These are phyloP conservation scores for Channa argus DNA, from an alignment of 2,113 vertebrate genomes.

Conservation along the genomic window DNA sequence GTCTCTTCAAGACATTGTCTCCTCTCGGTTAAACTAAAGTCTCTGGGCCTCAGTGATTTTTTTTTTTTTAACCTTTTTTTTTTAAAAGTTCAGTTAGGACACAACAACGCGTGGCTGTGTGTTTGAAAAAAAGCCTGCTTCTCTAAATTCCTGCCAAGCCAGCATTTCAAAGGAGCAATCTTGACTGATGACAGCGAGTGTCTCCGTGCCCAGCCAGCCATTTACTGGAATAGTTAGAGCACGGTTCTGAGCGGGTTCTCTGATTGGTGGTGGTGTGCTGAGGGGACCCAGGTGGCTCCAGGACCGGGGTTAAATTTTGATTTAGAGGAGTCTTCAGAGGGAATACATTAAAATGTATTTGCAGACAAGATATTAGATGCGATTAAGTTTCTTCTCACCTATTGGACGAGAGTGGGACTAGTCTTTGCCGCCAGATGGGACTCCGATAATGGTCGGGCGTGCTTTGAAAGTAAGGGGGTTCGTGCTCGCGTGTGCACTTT, in stretches of 20 bases:
- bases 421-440: constrained; percentile 67
- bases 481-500: constrained; percentile 15
- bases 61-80: background rate
- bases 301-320: constrained; percentile 53
- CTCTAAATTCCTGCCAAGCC: constrained; percentile 11
- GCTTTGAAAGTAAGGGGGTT: constrained; percentile 36
- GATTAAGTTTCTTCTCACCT: constrained; percentile 73
- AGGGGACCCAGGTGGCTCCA: constrained; percentile 73
- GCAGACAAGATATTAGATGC: constrained; percentile 59
- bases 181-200: constrained; percentile 3
- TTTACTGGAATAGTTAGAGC: constrained; percentile 9
- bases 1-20: background rate
- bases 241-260: constrained; percentile 2
- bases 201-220: constrained; percentile 4
- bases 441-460: constrained; percentile 32
- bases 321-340: constrained; percentile 60
- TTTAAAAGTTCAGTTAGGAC: background rate
- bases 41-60: background rate
- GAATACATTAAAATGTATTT: constrained; percentile 78
- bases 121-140: constrained; percentile 2
- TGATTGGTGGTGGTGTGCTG: constrained; percentile 25
- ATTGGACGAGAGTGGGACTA: constrained; percentile 51
- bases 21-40: background rate
- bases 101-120: background rate
- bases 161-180: constrained; percentile 16